phyloP scores from a whole-genome alignment of 2,797 vertebrate genomes.

The Apogon talboti region DNA sequence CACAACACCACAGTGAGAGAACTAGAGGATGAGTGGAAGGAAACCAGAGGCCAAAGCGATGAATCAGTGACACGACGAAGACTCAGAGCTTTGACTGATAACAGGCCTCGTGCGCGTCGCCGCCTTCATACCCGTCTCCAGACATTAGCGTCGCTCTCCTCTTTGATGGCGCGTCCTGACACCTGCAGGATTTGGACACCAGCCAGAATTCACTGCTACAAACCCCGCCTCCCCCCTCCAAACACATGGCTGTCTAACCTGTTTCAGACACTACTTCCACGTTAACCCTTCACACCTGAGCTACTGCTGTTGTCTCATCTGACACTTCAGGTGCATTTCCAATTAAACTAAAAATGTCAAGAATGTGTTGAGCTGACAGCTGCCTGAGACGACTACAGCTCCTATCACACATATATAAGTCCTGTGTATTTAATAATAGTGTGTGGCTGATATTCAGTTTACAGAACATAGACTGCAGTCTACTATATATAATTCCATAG shows the following conservation, averaged over 20 bases:
- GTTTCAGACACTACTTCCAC: conserved; percentile 48
- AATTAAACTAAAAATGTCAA: conserved; percentile 17
- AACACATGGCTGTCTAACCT: conserved; percentile 58
- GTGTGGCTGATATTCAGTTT: too few species aligned
- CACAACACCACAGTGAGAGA: conserved; percentile 33
- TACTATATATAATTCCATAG: too few species aligned
- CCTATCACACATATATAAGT: too few species aligned
- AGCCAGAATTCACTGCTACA: conserved; percentile 55
- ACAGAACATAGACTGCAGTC: too few species aligned
- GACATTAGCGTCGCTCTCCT: conserved; percentile 33
- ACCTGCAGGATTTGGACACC: conserved; percentile 59
- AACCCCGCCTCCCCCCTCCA: conserved; percentile 29
- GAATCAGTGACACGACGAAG: conserved; percentile 56
- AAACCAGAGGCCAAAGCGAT: conserved; percentile 45
- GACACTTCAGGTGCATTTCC: neutral
- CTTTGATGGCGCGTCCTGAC: conserved; percentile 64
- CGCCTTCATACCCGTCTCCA: conserved; percentile 40
- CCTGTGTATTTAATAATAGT: too few species aligned
- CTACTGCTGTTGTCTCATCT: conserved; percentile 6
- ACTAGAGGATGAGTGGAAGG: conserved; percentile 26
- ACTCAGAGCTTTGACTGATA: conserved; percentile 57
- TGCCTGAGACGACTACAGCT: neutral
- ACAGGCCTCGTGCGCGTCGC: conserved; percentile 46
- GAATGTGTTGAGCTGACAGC: conserved; percentile 5
- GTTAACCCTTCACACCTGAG: conserved; percentile 19